Evolutionary conservation across 1,140 invertebrate species (phyloP).

Genomic region (Pygmarrhopalites habei): DNA sequence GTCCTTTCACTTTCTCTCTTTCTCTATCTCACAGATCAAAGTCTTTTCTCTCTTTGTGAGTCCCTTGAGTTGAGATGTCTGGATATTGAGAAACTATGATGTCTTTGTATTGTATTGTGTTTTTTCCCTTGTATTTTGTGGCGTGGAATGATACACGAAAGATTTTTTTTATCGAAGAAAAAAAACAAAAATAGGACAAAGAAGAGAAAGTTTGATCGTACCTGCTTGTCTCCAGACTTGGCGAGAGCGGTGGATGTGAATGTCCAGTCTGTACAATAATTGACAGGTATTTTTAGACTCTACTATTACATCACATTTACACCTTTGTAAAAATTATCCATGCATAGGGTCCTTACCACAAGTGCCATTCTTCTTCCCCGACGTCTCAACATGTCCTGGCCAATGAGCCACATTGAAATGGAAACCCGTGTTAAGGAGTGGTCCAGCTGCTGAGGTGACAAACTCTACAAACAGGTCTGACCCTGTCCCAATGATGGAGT

Average conservation of each 20-base stretch:
- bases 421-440: conserved; percentile 80
- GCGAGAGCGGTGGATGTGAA: conserved; percentile 69
- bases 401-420: conserved; percentile 89
- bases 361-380: conserved; percentile 64
- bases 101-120: too few species aligned
- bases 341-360: too few species aligned
- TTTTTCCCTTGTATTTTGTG: background rate
- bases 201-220: conserved; percentile 44
- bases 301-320: conserved; percentile 14
- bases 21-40: too few species aligned
- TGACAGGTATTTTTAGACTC: too few species aligned
- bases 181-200: background rate
- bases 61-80: too few species aligned
- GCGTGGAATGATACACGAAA: background rate
- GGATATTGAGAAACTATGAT: too few species aligned
- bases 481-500: conserved; percentile 85
- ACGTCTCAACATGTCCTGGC: conserved; percentile 80
- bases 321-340: conserved; percentile 57
- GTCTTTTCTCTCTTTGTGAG: too few species aligned
- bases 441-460: conserved; percentile 78
- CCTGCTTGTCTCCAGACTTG: conserved; percentile 63
- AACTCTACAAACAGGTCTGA: conserved; percentile 85
- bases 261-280: too few species aligned
- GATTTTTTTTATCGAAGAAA: background rate
- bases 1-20: too few species aligned